Percentiles rank a stretch among this genome's conserved stretches.
phyloP scores from a whole-genome alignment of 2,888 invertebrate genomes.

The Dromius quadrimaculatus region DNA sequence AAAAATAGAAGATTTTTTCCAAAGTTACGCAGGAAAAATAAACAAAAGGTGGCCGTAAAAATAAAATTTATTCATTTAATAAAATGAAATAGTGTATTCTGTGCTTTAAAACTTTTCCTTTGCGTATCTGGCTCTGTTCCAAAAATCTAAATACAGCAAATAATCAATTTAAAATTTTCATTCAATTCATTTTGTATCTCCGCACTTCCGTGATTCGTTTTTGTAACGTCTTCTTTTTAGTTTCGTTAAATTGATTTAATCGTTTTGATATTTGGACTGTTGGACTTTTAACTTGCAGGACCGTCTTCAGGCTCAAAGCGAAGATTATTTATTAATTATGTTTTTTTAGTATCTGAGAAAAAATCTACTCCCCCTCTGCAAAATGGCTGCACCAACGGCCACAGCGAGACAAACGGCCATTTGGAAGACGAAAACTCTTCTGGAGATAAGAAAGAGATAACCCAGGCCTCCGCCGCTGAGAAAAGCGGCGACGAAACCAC shows the following conservation, averaged over 20 bases:
- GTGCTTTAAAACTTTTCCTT: not conserved
- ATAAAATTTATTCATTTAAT: not conserved
- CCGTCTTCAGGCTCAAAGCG: too few species aligned
- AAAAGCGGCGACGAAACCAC: conserved; percentile 60
- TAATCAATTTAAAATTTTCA: conserved; percentile 31
- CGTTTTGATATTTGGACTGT: not conserved
- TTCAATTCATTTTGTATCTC: not conserved
- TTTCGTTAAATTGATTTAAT: not conserved
- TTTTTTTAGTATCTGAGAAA: conserved; percentile 61
- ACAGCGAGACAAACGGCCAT: conserved; percentile 50
- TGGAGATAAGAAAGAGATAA: conserved; percentile 35
- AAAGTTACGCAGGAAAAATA: too few species aligned
- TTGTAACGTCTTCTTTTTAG: not conserved
- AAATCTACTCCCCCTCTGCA: conserved; percentile 54
- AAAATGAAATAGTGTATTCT: not conserved
- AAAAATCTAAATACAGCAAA: conserved; percentile 7
- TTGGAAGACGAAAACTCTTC: conserved; percentile 20
- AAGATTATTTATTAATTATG: too few species aligned
- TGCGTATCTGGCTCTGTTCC: conserved; percentile 18
- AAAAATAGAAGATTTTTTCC: too few species aligned
- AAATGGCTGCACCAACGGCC: conserved; percentile 51
- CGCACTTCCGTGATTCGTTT: not conserved
- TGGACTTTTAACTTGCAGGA: too few species aligned
- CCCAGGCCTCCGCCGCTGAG: conserved; percentile 12
- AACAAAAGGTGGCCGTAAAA: conserved; percentile 3